Conservation (phyloP, 2,888 invertebrate species). For the Cosmia trapezina region DNA sequence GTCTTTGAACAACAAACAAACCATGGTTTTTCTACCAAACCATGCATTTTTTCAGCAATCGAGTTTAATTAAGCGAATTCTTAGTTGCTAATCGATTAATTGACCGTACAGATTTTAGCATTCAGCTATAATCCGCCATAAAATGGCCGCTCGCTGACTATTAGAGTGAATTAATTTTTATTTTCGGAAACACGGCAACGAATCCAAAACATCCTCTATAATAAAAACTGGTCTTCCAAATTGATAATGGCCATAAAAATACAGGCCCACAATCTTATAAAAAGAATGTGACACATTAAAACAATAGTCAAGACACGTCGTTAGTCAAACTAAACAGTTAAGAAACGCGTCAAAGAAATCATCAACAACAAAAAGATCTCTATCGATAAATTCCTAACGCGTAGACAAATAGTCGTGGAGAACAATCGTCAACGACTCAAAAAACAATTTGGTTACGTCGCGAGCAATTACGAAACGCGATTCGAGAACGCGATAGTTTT, state of each 20-base stretch:
- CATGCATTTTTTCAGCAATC: constrained; percentile 17
- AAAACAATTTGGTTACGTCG: constrained; percentile 88
- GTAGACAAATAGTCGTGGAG: constrained; percentile 88
- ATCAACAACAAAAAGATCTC: constrained; percentile 81
- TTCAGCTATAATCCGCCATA: constrained; percentile 50
- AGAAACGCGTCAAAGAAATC: constrained; percentile 79
- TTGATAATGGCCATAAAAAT: constrained; percentile 43
- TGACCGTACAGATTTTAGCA: constrained; percentile 54
- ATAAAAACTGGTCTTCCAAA: constrained; percentile 43
- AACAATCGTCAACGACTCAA: constrained; percentile 88
- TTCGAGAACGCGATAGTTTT: constrained; percentile 82
- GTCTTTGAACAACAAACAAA: not conserved
- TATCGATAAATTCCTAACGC: constrained; percentile 81
- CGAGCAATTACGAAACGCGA: constrained; percentile 88
- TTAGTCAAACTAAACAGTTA: constrained; percentile 66
- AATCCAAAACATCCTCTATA: constrained; percentile 23
- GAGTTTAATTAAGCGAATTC: constrained; percentile 45
- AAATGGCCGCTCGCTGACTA: constrained; percentile 42
- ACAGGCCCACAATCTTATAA: constrained; percentile 20
- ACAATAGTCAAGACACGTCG: constrained; percentile 62
- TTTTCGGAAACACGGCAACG: constrained; percentile 31
- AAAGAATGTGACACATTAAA: constrained; percentile 60
- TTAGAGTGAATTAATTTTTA: constrained; percentile 49
- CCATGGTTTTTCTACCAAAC: not conserved
- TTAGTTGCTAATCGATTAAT: constrained; percentile 60